Evolutionary conservation across 2,113 vertebrate genomes (phyloP).

Genomic region (Mesocricetus auratus): DNA sequence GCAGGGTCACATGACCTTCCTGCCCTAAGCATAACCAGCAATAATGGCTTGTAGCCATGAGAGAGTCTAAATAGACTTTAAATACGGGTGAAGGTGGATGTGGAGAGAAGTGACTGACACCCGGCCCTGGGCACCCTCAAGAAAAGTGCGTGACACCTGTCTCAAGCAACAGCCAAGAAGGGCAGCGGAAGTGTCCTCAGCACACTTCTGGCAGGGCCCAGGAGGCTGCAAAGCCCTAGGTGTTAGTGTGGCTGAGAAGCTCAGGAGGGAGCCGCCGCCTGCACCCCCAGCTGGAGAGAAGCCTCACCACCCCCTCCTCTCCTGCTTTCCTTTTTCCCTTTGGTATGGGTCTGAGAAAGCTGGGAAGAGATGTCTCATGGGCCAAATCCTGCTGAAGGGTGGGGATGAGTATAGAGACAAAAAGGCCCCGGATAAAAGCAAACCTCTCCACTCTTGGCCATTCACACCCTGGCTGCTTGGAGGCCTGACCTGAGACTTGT

Average conservation of each 20-base stretch:
- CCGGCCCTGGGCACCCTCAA: background rate
- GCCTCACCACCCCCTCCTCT: background rate
- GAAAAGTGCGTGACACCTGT: background rate
- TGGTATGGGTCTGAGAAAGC: fast-evolving
- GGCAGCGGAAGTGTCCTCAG: too few relatives aligned
- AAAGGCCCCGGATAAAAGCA: background rate
- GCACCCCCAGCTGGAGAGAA: background rate
- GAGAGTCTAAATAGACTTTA: fast-evolving
- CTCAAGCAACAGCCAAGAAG: background rate
- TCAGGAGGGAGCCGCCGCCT: fast-evolving
- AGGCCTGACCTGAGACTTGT: background rate
- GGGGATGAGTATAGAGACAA: background rate
- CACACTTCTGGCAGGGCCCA: background rate
- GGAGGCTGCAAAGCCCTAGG: too few relatives aligned
- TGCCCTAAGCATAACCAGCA: background rate
- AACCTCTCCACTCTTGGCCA: background rate
- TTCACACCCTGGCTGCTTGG: background rate
- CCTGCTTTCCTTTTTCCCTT: background rate
- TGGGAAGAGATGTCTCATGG: background rate
- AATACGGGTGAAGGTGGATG: background rate
- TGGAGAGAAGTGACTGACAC: background rate
- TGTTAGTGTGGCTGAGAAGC: background rate
- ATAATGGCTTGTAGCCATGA: background rate
- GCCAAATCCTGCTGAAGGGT: background rate
- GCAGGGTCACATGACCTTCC: background rate